These are phyloP conservation scores for Sebastes steindachneri DNA, from an alignment of 2,797 vertebrate species.

Conservation along the genomic window DNA sequence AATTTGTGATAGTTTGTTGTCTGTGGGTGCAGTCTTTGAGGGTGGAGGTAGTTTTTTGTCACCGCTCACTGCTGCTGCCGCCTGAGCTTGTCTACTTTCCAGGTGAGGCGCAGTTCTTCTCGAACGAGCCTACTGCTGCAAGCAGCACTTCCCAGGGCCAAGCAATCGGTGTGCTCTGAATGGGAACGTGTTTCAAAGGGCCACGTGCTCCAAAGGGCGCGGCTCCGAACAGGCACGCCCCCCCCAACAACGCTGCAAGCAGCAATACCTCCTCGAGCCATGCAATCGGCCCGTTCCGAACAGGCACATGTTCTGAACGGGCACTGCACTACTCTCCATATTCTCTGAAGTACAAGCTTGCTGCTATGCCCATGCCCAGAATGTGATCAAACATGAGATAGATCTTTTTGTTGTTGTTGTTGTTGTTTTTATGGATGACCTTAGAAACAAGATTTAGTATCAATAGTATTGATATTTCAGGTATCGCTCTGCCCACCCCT, in stretches of 20 bases:
- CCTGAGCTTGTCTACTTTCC: rapidly evolving
- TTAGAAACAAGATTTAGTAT: not conserved
- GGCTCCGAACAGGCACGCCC: rapidly evolving
- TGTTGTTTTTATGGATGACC: not conserved
- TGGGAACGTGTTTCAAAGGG: too few relatives aligned
- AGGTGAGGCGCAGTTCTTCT: too few relatives aligned
- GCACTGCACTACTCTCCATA: not conserved
- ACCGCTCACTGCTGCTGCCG: too few relatives aligned
- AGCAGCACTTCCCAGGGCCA: too few relatives aligned
- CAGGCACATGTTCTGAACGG: too few relatives aligned
- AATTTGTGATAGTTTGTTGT: too few relatives aligned
- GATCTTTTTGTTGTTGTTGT: not conserved
- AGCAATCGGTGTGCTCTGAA: rapidly evolving
- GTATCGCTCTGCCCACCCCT: not conserved
- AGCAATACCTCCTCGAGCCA: too few relatives aligned
- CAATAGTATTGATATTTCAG: not conserved
- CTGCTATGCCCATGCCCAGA: not conserved
- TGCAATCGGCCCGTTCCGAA: not conserved
- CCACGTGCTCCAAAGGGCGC: rapidly evolving
- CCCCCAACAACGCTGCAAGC: too few relatives aligned
- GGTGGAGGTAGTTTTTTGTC: rapidly evolving
- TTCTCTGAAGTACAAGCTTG: not conserved
- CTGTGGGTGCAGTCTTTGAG: too few relatives aligned
- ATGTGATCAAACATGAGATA: not conserved
- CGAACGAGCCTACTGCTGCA: too few relatives aligned